phyloP scores from a whole-genome alignment of 2,113 vertebrate species.

The Atractosteus spatula region DNA sequence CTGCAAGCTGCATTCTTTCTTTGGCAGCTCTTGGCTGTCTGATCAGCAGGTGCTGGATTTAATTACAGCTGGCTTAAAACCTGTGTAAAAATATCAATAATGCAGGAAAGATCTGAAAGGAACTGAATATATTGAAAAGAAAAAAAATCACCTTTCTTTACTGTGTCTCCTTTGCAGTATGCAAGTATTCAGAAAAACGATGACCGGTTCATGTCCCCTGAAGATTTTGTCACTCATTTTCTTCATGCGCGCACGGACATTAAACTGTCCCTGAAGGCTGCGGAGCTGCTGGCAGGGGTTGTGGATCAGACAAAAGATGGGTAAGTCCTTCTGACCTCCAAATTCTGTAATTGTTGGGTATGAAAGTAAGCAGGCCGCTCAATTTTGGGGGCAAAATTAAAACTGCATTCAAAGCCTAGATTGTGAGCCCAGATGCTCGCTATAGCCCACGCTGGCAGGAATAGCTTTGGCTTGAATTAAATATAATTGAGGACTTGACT shows the following conservation, averaged over 20 bases:
- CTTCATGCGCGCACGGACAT: constrained; percentile 74
- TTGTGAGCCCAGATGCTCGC: too few relatives aligned
- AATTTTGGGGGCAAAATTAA: too few relatives aligned
- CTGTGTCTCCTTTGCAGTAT: constrained; percentile 60
- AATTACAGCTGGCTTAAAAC: constrained; percentile 10
- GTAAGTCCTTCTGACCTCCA: constrained; percentile 45
- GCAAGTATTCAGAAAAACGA: constrained; percentile 80
- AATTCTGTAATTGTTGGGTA: background rate
- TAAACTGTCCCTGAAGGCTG: constrained; percentile 65
- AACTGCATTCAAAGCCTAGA: too few relatives aligned
- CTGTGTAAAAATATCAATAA: constrained; percentile 3
- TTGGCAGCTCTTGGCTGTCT: background rate
- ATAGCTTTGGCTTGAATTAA: too few relatives aligned
- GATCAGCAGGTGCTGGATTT: constrained; percentile 19
- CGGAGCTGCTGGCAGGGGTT: constrained; percentile 75
- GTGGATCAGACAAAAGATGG: constrained; percentile 86
- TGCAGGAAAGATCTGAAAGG: background rate
- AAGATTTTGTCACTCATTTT: constrained; percentile 78
- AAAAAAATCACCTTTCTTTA: background rate
- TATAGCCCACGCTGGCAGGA: too few relatives aligned
- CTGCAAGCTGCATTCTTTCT: constrained; percentile 1
- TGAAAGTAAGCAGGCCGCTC: too few relatives aligned
- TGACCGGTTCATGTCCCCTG: constrained; percentile 76
- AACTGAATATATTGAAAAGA: background rate
- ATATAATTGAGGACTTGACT: too few relatives aligned